Base-by-base conservation (phyloP, 1,140 invertebrate species). In the Philotrypesis tridentata region DNA sequence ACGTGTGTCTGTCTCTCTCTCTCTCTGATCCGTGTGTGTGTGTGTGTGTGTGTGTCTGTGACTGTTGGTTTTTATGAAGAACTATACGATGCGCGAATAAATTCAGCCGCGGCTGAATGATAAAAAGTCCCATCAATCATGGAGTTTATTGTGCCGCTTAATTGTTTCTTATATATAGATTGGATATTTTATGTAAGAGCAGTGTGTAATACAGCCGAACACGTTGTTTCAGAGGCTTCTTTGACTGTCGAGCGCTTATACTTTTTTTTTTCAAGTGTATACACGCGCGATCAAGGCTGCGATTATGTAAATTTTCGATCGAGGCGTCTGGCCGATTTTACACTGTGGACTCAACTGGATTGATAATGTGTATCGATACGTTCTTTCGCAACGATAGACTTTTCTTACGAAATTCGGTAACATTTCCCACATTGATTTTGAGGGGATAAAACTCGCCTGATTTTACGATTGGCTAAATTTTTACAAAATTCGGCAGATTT, bases 1-100 rank as follows among this genome's bases (percentile, higher is more conserved):
- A n/a, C n/a, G n/a, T n/a, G n/a, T n/a, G n/a, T n/a, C n/a, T n/a
- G n/a, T n/a, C n/a, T n/a, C n/a, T n/a, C n/a, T n/a, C n/a, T n/a
- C n/a, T n/a, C n/a, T n/a, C n/a, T n/a, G n/a, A n/a, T n/a, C n/a
- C n/a, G n/a, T n/a, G n/a, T n/a, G n/a, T n/a, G n/a, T n/a, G n/a
- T n/a, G n/a, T n/a, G n/a, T n/a, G n/a, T n/a, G n/a, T n/a, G n/a
- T n/a, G n/a, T n/a, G n/a, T n/a, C n/a, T n/a, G n/a, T n/a, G n/a
- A n/a, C 3, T 71, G 67, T 79, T 79, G 25, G 29, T 71, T 79
- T 29, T 79, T 79, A 60, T 79, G 43, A 79, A 37, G 65, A 79
- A 17, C 43, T 79, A 55, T 33, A 21, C 3, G 65, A 79, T 79
- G n/a, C 65, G 43, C 76, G 21, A 55, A 79, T 71, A 79, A 79